phyloP scores from a whole-genome alignment of 2,113 vertebrate species.

The Chrysochloris asiatica region DNA sequence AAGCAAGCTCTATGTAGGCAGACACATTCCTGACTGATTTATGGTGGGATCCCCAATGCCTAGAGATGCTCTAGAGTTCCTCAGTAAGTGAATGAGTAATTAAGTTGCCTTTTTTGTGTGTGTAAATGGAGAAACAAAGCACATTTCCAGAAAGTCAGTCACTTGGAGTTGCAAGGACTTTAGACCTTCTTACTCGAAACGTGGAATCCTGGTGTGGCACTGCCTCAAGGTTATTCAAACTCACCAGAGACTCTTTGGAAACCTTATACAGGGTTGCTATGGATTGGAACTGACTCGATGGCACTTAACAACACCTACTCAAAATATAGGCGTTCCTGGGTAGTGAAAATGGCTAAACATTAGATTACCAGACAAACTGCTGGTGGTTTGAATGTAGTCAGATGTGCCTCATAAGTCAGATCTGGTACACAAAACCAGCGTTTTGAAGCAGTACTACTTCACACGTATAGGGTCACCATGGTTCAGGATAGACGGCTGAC shows the following conservation, averaged over 20 bases:
- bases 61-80: background rate
- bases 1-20: background rate
- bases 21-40: background rate
- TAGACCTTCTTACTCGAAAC: background rate
- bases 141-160: background rate
- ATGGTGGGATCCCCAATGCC: background rate
- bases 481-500: too few relatives aligned
- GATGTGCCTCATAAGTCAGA: background rate
- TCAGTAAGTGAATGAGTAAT: background rate
- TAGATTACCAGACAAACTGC: background rate
- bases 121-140: slow-evolving; percentile 19
- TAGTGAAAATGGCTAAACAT: background rate
- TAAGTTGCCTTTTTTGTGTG: background rate
- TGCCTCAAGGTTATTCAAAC: too few relatives aligned
- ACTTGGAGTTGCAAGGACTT: background rate
- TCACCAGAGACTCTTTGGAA: too few relatives aligned
- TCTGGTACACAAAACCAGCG: background rate
- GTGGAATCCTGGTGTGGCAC: too few relatives aligned
- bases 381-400: background rate
- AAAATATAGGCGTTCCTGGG: background rate
- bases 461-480: background rate
- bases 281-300: too few relatives aligned
- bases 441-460: background rate
- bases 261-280: too few relatives aligned
- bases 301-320: too few relatives aligned